phyloP scores from a whole-genome alignment of 2,888 invertebrate genomes.

The Leucophenga maculata region DNA sequence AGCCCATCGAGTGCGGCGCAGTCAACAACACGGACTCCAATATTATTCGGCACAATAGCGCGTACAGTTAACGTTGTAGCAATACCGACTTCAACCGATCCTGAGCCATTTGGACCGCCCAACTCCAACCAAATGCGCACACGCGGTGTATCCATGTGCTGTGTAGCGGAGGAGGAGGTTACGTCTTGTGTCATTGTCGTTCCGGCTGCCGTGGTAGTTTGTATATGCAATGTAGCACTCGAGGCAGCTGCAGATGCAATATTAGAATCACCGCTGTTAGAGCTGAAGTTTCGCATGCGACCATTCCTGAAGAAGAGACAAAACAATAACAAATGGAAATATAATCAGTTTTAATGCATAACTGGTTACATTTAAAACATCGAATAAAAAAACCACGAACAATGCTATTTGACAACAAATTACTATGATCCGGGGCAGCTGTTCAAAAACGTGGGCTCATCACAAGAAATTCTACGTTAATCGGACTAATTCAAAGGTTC shows the following conservation, averaged over 20 bases:
- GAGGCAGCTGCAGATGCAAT: not conserved
- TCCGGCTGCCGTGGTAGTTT: conserved; percentile 48
- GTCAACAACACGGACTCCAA: conserved; percentile 83
- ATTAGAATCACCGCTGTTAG: conserved; percentile 4
- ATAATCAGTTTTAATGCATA: not conserved
- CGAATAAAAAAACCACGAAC: too few relatives aligned
- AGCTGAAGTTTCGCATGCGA: not conserved
- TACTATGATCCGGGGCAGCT: too few relatives aligned
- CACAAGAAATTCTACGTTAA: too few relatives aligned
- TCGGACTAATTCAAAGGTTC: too few relatives aligned
- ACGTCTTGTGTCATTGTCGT: conserved; percentile 43
- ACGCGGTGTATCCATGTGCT: conserved; percentile 70
- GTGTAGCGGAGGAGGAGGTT: conserved; percentile 47
- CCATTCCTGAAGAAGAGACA: not conserved
- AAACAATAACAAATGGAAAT: not conserved
- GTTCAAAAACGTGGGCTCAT: too few relatives aligned
- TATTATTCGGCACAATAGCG: conserved; percentile 76
- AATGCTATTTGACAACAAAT: too few relatives aligned
- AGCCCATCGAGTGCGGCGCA: conserved; percentile 86
- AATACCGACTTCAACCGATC: conserved; percentile 81
- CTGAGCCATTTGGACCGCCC: conserved; percentile 74
- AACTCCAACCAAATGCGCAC: conserved; percentile 84
- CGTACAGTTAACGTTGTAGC: conserved; percentile 77
- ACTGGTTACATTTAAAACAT: too few relatives aligned
- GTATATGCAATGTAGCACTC: not conserved